Conservation (phyloP, 2,888 invertebrate species). For the Cheilosia grossa region DNA sequence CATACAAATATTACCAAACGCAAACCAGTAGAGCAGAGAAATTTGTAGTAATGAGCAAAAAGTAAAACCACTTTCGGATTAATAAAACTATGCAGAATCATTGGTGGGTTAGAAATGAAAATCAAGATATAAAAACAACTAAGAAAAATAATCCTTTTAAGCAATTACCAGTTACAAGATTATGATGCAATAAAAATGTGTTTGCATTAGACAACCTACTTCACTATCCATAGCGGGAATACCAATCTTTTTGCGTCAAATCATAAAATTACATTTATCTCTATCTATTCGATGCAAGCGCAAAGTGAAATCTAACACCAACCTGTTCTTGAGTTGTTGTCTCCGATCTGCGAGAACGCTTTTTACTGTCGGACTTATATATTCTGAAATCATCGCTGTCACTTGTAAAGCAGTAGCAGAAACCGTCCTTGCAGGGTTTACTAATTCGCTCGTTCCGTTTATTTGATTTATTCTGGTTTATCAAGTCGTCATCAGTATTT, state of each 20-base stretch:
- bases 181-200: too few species aligned
- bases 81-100: too few species aligned
- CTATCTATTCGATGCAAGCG: neutral
- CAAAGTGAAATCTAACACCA: slow-evolving; percentile 40
- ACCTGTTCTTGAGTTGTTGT: slow-evolving; percentile 53
- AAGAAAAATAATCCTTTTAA: too few species aligned
- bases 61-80: too few species aligned
- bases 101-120: too few species aligned
- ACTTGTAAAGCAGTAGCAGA: slow-evolving; percentile 83
- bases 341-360: slow-evolving; percentile 51
- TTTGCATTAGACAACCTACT: neutral
- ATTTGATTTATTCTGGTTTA: slow-evolving; percentile 81
- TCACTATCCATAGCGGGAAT: neutral
- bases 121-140: too few species aligned
- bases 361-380: slow-evolving; percentile 41
- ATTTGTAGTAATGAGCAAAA: too few species aligned
- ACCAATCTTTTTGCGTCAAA: neutral
- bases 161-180: too few species aligned
- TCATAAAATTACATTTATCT: neutral
- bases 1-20: too few species aligned
- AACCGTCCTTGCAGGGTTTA: slow-evolving; percentile 82
- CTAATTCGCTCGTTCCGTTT: slow-evolving; percentile 80
- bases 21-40: too few species aligned
- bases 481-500: slow-evolving; percentile 78
- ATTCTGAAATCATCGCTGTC: slow-evolving; percentile 81